Percentiles rank a stretch among this genome's conserved stretches.
Evolutionary conservation across 2,888 invertebrate species (phyloP).

Genomic region (Lasioglossum oenotherae): DNA sequence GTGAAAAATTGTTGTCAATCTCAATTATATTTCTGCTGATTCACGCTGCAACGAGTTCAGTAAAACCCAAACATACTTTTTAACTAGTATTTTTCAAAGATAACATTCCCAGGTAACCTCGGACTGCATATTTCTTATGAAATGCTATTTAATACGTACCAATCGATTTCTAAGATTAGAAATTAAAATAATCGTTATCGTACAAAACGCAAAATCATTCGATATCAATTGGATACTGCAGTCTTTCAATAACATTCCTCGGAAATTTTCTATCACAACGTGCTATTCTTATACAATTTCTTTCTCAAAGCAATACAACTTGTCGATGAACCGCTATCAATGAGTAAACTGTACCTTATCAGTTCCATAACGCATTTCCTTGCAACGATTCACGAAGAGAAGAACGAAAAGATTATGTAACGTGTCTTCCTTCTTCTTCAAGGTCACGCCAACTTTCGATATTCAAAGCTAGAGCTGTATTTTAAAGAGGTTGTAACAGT

Average conservation of each 20-base stretch:
- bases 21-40: neutral
- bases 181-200: neutral
- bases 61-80: neutral
- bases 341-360: neutral
- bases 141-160: neutral
- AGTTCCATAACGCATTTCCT: neutral
- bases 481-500: too few relatives aligned
- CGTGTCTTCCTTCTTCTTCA: too few relatives aligned
- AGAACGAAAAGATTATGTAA: too few relatives aligned
- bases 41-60: neutral
- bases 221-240: neutral
- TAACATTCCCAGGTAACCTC: neutral
- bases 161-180: neutral
- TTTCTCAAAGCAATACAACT: neutral
- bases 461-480: too few relatives aligned
- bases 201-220: neutral
- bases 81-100: too few relatives aligned
- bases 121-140: neutral
- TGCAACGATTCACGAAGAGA: neutral
- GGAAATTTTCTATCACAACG: neutral
- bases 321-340: neutral
- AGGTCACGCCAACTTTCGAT: too few relatives aligned
- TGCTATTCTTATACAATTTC: neutral
- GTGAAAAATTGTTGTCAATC: neutral
- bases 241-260: neutral